These are phyloP conservation scores for Zenarchopterus dispar DNA, from an alignment of 2,797 vertebrate genomes.

Conservation along the genomic window DNA sequence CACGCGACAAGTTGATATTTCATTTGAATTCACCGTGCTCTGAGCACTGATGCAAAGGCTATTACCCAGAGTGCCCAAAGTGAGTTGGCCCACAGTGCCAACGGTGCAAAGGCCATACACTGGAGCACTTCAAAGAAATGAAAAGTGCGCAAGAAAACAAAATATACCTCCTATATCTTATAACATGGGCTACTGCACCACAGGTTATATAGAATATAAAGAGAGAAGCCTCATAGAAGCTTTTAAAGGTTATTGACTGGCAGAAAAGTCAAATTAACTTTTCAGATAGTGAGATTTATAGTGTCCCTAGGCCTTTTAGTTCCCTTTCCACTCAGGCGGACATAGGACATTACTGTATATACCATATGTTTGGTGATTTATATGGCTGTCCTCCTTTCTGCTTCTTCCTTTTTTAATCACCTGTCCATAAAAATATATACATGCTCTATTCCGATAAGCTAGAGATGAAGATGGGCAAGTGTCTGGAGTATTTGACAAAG, in stretches of 20 bases:
- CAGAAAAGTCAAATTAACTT: slow-evolving; percentile 14
- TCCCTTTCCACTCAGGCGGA: not conserved
- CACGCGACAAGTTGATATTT: slow-evolving; percentile 81
- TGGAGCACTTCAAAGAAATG: slow-evolving; percentile 73
- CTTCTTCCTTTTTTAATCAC: too few species aligned
- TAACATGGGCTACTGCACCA: slow-evolving; percentile 48
- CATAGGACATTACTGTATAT: too few species aligned
- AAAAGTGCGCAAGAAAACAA: slow-evolving; percentile 57
- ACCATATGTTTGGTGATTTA: too few species aligned
- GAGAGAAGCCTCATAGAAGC: slow-evolving; percentile 10
- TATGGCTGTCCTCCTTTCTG: too few species aligned
- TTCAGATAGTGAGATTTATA: slow-evolving; percentile 3
- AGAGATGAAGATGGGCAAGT: too few species aligned
- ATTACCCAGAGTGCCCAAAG: slow-evolving; percentile 81
- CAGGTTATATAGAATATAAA: slow-evolving; percentile 38
- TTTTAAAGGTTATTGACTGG: slow-evolving; percentile 27
- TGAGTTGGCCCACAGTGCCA: slow-evolving; percentile 56
- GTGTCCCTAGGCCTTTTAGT: not conserved
- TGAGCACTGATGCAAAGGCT: slow-evolving; percentile 75
- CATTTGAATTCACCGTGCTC: slow-evolving; percentile 76
- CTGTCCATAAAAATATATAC: too few species aligned
- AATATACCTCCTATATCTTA: slow-evolving; percentile 56
- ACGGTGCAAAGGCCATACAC: slow-evolving; percentile 39
- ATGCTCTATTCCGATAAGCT: too few species aligned
- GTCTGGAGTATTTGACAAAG: too few species aligned